Evolutionary conservation across 2,113 vertebrate genomes (phyloP).

Genomic region (Cebus imitator): DNA sequence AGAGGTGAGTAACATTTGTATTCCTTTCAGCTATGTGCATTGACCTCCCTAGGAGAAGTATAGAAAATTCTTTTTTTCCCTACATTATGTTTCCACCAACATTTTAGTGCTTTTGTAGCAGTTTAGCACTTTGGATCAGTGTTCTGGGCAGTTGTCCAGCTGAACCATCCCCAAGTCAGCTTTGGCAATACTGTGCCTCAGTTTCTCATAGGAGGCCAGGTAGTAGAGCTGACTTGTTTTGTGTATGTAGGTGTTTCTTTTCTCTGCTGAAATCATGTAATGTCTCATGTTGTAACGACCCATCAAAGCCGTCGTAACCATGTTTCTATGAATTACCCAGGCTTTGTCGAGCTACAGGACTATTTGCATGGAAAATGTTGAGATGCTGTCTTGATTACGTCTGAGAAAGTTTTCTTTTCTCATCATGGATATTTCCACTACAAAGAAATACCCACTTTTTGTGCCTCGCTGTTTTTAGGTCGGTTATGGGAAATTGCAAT

Average conservation of each 20-base stretch:
- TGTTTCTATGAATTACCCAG: background rate
- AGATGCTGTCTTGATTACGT: background rate
- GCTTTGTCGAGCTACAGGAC: background rate
- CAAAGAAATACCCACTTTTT: background rate
- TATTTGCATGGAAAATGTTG: background rate
- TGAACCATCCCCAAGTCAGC: background rate
- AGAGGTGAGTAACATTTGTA: background rate
- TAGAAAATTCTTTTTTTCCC: background rate
- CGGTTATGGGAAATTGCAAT: background rate
- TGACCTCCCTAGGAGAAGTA: background rate
- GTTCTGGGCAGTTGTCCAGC: background rate
- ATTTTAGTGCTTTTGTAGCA: background rate
- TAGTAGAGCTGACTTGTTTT: background rate
- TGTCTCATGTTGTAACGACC: background rate
- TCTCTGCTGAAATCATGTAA: background rate
- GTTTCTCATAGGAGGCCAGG: background rate
- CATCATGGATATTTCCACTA: background rate
- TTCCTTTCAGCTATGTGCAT: background rate
- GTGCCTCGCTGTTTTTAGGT: background rate
- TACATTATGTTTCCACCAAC: background rate
- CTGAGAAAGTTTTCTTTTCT: constrained; percentile 24
- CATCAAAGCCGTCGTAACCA: background rate
- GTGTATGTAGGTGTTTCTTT: background rate
- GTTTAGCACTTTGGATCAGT: background rate
- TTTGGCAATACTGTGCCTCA: background rate